Conservation (phyloP, 1,140 invertebrate species). For the Orchestia grillus region DNA sequence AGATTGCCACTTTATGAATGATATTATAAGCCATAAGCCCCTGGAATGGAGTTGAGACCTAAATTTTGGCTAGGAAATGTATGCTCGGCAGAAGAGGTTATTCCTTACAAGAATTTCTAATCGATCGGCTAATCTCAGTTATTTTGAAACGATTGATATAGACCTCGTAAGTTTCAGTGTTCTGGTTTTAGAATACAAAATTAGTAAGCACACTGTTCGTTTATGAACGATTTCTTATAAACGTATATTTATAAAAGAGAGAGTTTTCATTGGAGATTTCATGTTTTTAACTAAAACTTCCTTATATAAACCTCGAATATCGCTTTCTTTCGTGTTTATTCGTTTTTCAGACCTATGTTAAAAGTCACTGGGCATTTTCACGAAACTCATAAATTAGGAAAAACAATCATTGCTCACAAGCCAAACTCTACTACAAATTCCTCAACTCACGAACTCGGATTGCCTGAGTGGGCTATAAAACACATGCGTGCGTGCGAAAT, state of each 20-base stretch:
- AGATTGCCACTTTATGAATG: not conserved
- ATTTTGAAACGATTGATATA: not conserved
- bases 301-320: not conserved
- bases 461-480: not conserved
- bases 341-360: not conserved
- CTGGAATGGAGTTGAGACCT: not conserved
- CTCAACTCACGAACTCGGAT: not conserved
- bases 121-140: not conserved
- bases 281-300: not conserved
- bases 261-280: too few relatives aligned
- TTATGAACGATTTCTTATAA: too few relatives aligned
- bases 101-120: not conserved
- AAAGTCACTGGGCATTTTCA: too few relatives aligned
- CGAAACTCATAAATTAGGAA: not conserved
- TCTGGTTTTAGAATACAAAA: too few relatives aligned
- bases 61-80: not conserved
- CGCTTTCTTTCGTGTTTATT: not conserved
- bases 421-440: not conserved
- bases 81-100: not conserved
- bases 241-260: too few relatives aligned
- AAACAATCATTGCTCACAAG: not conserved
- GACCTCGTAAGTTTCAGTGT: not conserved
- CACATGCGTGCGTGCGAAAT: not conserved
- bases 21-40: not conserved
- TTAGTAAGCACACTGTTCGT: too few relatives aligned